These are phyloP conservation scores for Neodontobutis hainanensis DNA, from an alignment of 2,113 vertebrate species.

Conservation along the genomic window DNA sequence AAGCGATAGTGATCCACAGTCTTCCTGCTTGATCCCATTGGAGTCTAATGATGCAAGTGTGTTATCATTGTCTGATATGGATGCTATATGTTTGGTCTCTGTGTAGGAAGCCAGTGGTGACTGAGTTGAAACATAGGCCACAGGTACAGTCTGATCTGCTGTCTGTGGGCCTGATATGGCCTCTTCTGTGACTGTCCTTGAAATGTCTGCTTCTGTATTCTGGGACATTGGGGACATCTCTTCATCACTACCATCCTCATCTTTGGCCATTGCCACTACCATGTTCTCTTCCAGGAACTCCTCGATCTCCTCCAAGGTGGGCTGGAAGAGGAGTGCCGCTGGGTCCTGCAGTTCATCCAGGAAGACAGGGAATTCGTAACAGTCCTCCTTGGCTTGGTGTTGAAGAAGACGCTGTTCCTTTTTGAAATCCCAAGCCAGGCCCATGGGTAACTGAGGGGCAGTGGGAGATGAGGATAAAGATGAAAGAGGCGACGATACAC, in stretches of 20 bases:
- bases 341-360: constrained; percentile 84
- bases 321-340: constrained; percentile 89
- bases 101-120: constrained; percentile 38
- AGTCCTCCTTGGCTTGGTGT: constrained; percentile 84
- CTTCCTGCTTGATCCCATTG: constrained; percentile 71
- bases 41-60: constrained; percentile 57
- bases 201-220: constrained; percentile 68
- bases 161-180: constrained; percentile 64
- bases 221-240: constrained; percentile 52
- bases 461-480: constrained; percentile 52
- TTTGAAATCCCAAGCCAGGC: constrained; percentile 85
- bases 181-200: constrained; percentile 74
- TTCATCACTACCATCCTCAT: constrained; percentile 64
- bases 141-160: constrained; percentile 83
- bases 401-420: constrained; percentile 72
- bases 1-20: constrained; percentile 66
- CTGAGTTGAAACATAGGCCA: constrained; percentile 23
- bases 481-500: constrained; percentile 32
- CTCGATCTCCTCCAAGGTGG: constrained; percentile 97
- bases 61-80: constrained; percentile 65
- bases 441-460: constrained; percentile 64
- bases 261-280: constrained; percentile 83
- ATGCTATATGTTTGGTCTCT: constrained; percentile 61
- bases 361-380: constrained; percentile 88
- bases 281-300: constrained; percentile 99